Evolutionary conservation across 1,140 invertebrate genomes (phyloP), one percentile per base, ranked within the genome.

Genomic region (Drosophila murphyi): DNA sequence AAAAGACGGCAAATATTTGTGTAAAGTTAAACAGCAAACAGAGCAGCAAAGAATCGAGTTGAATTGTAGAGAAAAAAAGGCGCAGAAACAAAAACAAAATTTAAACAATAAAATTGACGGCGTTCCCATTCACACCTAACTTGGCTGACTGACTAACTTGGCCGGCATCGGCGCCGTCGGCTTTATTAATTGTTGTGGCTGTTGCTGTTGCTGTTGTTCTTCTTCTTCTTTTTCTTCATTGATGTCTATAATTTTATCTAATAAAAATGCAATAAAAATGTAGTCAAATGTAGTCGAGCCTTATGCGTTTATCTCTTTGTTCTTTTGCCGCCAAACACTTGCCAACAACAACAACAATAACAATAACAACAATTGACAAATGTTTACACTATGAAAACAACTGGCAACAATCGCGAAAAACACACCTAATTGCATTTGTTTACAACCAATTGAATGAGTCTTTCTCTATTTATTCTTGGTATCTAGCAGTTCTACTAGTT

Each of bases 201-300:
- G 47, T 57, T 28, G 48, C 28, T 35, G 47, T 57, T 28, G 48
- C 28, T 35, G 8, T 32, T 43, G 39, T 48, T 47, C 47, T 57
- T 39, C 60, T 32, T 54, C 31, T 43, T 43, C 55, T 10, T n/a
- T n/a, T n/a, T 35, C 43, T 54, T 52, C 43, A 64, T 43, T 75
- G 70, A 71, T 76, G 76, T 55, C 81, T 70, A 77, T 77, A 78
- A 76, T 83, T 79, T 83, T 67, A 65, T 79, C 72, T 72, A 79
- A 82, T 82, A 79, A 78, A 76, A 82, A 54, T 79, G 68, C 76
- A 72, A 83, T 80, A 80, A 80, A 83, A 83, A 12, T 69, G 37
- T 63, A 50, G 71, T 55, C 56, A 73, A 56, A 65, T 39, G 39
- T 28, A 59, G 50, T 55, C 71, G 57, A 45, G 71, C 50, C 68